A percentile compares a stretch with the other conserved stretches of the same genome.
Conservation (phyloP, 1,140 invertebrate species). For the Eriocheir sinensis region DNA sequence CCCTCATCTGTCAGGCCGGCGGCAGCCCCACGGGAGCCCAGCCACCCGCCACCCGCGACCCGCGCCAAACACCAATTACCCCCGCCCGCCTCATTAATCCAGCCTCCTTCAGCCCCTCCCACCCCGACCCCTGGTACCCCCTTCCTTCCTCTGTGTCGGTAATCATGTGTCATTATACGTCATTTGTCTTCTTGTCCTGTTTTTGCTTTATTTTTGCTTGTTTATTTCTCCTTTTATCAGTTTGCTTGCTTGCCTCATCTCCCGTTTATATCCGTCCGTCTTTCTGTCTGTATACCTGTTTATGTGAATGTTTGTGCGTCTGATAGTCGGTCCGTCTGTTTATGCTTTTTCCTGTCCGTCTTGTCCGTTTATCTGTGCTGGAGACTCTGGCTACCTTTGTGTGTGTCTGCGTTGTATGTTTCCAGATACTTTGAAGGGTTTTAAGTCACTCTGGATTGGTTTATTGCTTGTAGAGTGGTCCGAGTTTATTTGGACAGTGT, state of each 20-base stretch:
- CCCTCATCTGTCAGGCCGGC: constrained; percentile 10
- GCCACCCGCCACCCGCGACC: constrained; percentile 16
- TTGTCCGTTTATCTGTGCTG: neutral
- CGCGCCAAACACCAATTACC: constrained; percentile 6
- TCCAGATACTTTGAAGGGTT: too few species aligned
- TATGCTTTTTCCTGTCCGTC: neutral
- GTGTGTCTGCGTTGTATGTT: neutral
- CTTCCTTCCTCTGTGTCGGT: neutral
- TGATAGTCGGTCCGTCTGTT: neutral
- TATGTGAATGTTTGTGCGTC: neutral
- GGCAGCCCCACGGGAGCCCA: neutral
- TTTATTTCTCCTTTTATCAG: neutral
- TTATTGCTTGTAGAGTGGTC: too few species aligned
- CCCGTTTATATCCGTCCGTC: neutral
- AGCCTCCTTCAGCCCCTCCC: neutral
- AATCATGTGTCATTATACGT: constrained; percentile 6
- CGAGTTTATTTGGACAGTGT: too few species aligned
- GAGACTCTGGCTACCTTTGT: neutral
- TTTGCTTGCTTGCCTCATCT: neutral
- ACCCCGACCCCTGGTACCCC: neutral
- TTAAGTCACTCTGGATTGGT: too few species aligned
- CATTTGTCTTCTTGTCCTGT: neutral
- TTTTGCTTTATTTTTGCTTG: neutral
- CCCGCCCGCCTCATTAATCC: neutral
- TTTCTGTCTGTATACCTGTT: neutral